phyloP scores from a whole-genome alignment of 2,113 vertebrate genomes.

The Gallinago paraguaiae region DNA sequence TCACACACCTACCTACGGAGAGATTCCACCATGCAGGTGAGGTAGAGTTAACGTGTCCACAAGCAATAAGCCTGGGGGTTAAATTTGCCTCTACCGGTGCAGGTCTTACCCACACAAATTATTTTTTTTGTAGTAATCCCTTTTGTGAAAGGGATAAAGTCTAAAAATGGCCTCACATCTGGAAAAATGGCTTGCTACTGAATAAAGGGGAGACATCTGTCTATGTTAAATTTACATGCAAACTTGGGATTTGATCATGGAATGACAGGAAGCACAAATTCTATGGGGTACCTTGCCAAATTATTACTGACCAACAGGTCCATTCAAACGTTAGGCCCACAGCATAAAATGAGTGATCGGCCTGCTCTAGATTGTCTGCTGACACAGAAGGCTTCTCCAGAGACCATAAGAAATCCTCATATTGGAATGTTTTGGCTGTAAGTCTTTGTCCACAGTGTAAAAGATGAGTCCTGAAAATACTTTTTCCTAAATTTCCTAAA shows the following conservation, averaged over 20 bases:
- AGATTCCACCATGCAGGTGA: neutral
- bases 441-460: neutral
- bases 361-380: neutral
- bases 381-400: neutral
- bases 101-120: neutral
- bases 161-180: neutral
- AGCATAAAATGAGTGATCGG: neutral
- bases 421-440: neutral
- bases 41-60: neutral
- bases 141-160: neutral
- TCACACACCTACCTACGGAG: rapidly evolving
- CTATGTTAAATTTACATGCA: neutral
- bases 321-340: neutral
- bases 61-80: neutral
- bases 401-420: neutral
- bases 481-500: neutral
- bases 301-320: neutral
- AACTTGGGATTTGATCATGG: neutral
- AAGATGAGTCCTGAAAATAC: neutral
- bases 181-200: neutral
- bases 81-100: neutral
- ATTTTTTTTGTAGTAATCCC: neutral
- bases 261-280: neutral
- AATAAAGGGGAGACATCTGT: neutral
- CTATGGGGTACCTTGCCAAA: neutral